Percentiles rank a stretch among this genome's conserved stretches.
Conservation (phyloP, 2,113 vertebrate species). For the Oncorhynchus clarkii region DNA sequence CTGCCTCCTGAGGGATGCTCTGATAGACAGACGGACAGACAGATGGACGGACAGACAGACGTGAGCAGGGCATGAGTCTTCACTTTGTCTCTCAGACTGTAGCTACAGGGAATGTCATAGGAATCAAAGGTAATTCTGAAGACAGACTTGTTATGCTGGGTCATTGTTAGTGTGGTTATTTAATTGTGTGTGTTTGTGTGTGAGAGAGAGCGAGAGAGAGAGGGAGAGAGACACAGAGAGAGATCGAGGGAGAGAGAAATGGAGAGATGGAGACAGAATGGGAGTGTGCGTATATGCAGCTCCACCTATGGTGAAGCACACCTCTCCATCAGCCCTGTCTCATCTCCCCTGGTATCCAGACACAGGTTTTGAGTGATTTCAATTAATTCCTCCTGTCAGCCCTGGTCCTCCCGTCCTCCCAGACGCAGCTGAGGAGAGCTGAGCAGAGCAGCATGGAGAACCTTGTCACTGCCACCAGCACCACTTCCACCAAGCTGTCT, state of each 20-base stretch:
- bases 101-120: too few species aligned
- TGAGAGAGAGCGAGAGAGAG: not conserved
- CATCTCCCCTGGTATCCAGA: constrained; percentile 18
- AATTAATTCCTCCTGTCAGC: constrained; percentile 40
- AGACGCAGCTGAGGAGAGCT: constrained; percentile 1
- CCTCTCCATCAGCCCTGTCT: not conserved
- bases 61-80: constrained; percentile 47
- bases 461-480: constrained; percentile 9
- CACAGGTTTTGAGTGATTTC: constrained; percentile 40
- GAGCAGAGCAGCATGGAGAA: constrained; percentile 12
- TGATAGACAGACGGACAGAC: constrained; percentile 53
- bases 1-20: constrained; percentile 25
- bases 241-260: not conserved
- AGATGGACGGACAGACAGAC: constrained; percentile 37
- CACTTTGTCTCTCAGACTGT: not conserved
- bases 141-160: not conserved
- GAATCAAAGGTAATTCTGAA: constrained; percentile 33
- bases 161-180: constrained; percentile 12
- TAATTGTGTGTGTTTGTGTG: constrained; percentile 7
- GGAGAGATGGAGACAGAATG: too few species aligned
- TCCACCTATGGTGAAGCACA: constrained; percentile 25
- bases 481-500: constrained; percentile 13
- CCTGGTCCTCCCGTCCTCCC: constrained; percentile 2
- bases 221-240: not conserved
- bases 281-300: not conserved